Evolutionary conservation across 1,140 invertebrate species (phyloP).

Genomic region (Drosophila lacertosa): DNA sequence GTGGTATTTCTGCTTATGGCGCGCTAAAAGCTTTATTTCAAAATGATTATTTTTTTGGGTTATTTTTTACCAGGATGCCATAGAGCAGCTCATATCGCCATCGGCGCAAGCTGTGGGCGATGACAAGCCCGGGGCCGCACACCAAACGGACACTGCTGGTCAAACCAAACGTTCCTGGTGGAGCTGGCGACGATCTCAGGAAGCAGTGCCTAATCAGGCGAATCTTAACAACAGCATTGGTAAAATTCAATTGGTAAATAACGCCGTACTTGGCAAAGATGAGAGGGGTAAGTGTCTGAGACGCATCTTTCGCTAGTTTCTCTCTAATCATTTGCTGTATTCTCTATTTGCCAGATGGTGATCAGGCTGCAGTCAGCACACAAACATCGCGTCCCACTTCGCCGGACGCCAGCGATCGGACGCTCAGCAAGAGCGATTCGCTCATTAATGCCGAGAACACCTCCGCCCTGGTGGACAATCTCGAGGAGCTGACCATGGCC

Average conservation of each 20-base stretch:
- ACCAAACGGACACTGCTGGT: slow-evolving; percentile 66
- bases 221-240: background rate
- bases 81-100: slow-evolving; percentile 75
- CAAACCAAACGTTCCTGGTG: slow-evolving; percentile 88
- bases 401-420: slow-evolving; percentile 71
- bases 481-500: slow-evolving; percentile 73
- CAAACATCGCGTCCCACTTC: slow-evolving; percentile 83
- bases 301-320: too few species aligned
- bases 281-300: slow-evolving; percentile 47
- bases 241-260: slow-evolving; percentile 23
- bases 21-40: background rate
- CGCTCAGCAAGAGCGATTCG: slow-evolving; percentile 74
- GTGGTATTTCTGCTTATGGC: background rate
- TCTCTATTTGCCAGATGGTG: slow-evolving; percentile 56
- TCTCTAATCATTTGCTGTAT: background rate
- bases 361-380: slow-evolving; percentile 81
- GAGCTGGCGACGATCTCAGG: slow-evolving; percentile 88
- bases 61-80: slow-evolving; percentile 65
- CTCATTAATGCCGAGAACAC: slow-evolving; percentile 78
- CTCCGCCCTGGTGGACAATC: slow-evolving; percentile 75
- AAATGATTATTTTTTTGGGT: background rate
- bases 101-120: slow-evolving; percentile 36
- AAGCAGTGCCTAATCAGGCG: slow-evolving; percentile 64
- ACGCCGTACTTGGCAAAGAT: slow-evolving; percentile 38
- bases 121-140: slow-evolving; percentile 64